Evolutionary conservation across 2,797 vertebrate genomes (phyloP).

Genomic region (Acrossocheilus fasciatus): DNA sequence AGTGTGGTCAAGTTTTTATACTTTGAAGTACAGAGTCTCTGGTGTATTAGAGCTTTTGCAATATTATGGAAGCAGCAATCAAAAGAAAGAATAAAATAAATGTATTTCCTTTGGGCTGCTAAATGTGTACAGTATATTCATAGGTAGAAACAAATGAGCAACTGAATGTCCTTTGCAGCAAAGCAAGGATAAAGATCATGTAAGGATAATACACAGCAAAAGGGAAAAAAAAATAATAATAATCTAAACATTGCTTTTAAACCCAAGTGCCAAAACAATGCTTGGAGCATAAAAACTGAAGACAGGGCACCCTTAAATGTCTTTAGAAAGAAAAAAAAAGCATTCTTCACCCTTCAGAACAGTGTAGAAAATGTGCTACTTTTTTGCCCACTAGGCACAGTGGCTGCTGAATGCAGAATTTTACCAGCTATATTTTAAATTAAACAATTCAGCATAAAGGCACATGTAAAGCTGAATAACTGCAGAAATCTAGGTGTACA

Average conservation of each 20-base stretch:
- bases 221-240: not conserved
- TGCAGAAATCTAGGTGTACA: not conserved
- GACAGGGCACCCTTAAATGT: not conserved
- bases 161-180: slow-evolving; percentile 10
- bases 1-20: slow-evolving; percentile 8
- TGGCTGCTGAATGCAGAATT: not conserved
- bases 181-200: not conserved
- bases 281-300: not conserved
- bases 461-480: not conserved
- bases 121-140: not conserved
- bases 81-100: not conserved
- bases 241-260: not conserved
- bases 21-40: not conserved
- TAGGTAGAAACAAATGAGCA: slow-evolving; percentile 17
- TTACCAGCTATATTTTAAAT: not conserved
- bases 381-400: not conserved
- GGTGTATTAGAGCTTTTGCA: not conserved
- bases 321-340: not conserved
- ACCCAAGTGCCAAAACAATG: not conserved
- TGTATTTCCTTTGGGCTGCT: not conserved
- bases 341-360: not conserved
- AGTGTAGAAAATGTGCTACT: not conserved
- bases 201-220: not conserved
- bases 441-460: not conserved
- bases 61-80: not conserved